These are phyloP conservation scores for Periphyllus acericola DNA, from an alignment of 2,888 invertebrate genomes.

Conservation along the genomic window DNA sequence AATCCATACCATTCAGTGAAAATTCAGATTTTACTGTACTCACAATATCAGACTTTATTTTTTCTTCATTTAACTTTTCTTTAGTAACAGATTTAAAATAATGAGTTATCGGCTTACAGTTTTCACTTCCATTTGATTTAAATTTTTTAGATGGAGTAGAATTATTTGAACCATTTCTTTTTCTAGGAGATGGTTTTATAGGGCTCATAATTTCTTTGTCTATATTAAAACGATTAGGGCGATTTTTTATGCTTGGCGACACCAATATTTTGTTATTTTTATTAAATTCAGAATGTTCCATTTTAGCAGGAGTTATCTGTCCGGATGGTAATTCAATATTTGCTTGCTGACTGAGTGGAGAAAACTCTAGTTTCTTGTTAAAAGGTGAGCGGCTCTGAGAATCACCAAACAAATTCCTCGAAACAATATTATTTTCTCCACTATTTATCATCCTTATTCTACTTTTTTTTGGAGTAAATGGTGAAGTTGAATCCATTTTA, in stretches of 20 bases:
- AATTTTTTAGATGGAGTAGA: constrained; percentile 40
- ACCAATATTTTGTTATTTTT: constrained; percentile 36
- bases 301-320: constrained; percentile 46
- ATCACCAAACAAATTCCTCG: constrained; percentile 31
- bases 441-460: not conserved
- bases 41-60: not conserved
- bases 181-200: not conserved
- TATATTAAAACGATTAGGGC: constrained; percentile 44
- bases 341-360: constrained; percentile 16
- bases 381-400: not conserved
- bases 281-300: not conserved
- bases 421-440: constrained; percentile 11
- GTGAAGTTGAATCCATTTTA: constrained; percentile 24
- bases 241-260: constrained; percentile 37
- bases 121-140: not conserved
- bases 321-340: not conserved
- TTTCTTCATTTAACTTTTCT: not conserved
- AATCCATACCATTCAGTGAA: not conserved
- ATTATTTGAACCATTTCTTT: not conserved
- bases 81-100: not conserved
- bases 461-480: constrained; percentile 56
- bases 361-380: not conserved
- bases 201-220: not conserved
- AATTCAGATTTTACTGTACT: constrained; percentile 3
- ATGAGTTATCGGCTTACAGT: constrained; percentile 27